A percentile compares a stretch with the other conserved stretches of the same genome.
Evolutionary conservation across 2,888 invertebrate species (phyloP).

Genomic region (Colletes collaris): DNA sequence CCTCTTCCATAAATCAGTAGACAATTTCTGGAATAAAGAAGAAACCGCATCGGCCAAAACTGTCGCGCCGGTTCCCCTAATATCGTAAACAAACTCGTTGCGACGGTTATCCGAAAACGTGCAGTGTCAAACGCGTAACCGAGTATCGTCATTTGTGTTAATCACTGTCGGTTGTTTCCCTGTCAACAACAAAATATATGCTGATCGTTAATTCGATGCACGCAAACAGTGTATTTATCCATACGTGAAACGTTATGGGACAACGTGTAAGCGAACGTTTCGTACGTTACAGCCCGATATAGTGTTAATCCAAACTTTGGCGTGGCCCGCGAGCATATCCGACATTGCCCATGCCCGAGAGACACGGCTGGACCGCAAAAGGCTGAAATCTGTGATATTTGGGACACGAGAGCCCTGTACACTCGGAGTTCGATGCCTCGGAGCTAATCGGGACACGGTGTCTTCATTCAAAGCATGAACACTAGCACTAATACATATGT

Average conservation of each 20-base stretch:
- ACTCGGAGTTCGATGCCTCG: not conserved
- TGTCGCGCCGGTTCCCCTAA: too few relatives aligned
- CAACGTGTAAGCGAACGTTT: conserved; percentile 1
- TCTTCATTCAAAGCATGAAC: too few relatives aligned
- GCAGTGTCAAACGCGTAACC: not conserved
- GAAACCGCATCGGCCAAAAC: too few relatives aligned
- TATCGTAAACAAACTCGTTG: not conserved
- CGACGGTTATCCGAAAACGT: conserved; percentile 8
- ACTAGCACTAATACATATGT: too few relatives aligned
- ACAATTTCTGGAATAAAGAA: too few relatives aligned
- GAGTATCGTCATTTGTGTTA: conserved; percentile 13
- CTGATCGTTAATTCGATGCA: conserved; percentile 22
- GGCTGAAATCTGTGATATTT: too few relatives aligned
- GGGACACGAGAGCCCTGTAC: not conserved
- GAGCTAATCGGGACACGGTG: too few relatives aligned
- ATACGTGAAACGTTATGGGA: conserved; percentile 12
- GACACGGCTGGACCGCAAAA: not conserved
- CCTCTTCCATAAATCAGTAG: too few relatives aligned
- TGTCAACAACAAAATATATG: conserved; percentile 30
- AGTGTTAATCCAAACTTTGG: not conserved
- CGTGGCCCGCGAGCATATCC: not conserved
- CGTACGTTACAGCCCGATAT: not conserved
- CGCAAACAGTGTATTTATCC: conserved; percentile 20
- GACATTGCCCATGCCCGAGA: not conserved
- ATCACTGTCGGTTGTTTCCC: conserved; percentile 8